These are phyloP conservation scores for Belonocnema kinseyi DNA, from an alignment of 1,140 invertebrate species.

Conservation along the genomic window DNA sequence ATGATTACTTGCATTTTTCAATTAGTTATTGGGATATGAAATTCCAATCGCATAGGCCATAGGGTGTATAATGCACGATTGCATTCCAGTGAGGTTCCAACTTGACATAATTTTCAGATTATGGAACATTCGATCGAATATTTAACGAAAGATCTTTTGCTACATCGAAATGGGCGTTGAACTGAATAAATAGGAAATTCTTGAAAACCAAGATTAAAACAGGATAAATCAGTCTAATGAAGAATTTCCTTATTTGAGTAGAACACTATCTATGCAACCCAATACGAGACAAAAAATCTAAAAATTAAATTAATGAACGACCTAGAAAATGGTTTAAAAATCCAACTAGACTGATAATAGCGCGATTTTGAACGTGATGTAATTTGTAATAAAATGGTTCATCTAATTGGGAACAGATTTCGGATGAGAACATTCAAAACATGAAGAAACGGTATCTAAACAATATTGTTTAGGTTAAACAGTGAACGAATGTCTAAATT, in stretches of 20 bases:
- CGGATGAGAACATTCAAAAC: background rate
- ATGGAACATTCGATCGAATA: background rate
- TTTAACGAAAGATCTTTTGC: too few species aligned
- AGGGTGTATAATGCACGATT: background rate
- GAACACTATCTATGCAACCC: background rate
- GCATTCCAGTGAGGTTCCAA: background rate
- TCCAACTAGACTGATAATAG: background rate
- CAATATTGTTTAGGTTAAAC: too few species aligned
- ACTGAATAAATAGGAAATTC: too few species aligned
- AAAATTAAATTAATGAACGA: background rate
- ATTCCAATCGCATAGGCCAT: background rate
- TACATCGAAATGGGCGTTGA: too few species aligned
- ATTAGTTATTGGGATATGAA: background rate
- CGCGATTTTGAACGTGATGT: background rate
- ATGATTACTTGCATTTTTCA: background rate
- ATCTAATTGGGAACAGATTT: background rate
- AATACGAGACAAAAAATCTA: background rate
- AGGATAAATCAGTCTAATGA: background rate
- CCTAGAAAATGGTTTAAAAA: slow-evolving; percentile 9
- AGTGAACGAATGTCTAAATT: background rate
- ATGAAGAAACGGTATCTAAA: too few species aligned
- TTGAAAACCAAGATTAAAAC: too few species aligned
- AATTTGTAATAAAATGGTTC: background rate
- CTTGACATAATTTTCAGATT: background rate
- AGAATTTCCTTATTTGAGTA: slow-evolving; percentile 4